phyloP scores from a whole-genome alignment of 1,140 invertebrate species.

The Drosophila novamexicana region DNA sequence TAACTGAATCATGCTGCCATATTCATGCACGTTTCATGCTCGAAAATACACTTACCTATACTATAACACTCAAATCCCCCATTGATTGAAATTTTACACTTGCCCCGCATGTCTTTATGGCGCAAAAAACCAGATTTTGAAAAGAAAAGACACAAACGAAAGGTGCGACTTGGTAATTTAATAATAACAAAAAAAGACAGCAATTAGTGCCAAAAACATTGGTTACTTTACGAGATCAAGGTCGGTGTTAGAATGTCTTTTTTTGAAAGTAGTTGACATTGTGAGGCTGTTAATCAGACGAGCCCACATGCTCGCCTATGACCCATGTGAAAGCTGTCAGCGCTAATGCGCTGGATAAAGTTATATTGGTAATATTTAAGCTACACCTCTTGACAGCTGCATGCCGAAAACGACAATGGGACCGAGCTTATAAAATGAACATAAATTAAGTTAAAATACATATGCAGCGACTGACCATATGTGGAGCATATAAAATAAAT shows the following conservation, averaged over 20 bases:
- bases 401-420: conserved; percentile 12
- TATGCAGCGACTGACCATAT: conserved; percentile 51
- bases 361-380: conserved; percentile 33
- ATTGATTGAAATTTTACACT: conserved; percentile 5
- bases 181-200: conserved; percentile 24
- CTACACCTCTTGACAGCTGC: conserved; percentile 2
- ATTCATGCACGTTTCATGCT: no score
- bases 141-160: conserved; percentile 33
- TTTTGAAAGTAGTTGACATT: conserved; percentile 79
- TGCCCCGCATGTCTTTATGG: background rate
- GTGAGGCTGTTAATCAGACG: conserved; percentile 31
- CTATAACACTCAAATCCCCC: background rate
- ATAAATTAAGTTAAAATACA: conserved; percentile 50
- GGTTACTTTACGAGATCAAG: conserved; percentile 40
- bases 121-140: background rate
- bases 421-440: conserved; percentile 16
- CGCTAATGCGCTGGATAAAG: conserved; percentile 20
- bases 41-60: background rate
- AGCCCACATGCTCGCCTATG: conserved; percentile 40
- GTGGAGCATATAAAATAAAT: conserved; percentile 43
- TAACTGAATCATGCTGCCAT: no score
- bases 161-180: conserved; percentile 26
- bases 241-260: conserved; percentile 50
- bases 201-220: conserved; percentile 57
- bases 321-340: conserved; percentile 17